Evolutionary conservation across 2,797 vertebrate genomes (phyloP), one percentile per base, ranked within the genome.

Genomic region (Trematomus bernacchii): DNA sequence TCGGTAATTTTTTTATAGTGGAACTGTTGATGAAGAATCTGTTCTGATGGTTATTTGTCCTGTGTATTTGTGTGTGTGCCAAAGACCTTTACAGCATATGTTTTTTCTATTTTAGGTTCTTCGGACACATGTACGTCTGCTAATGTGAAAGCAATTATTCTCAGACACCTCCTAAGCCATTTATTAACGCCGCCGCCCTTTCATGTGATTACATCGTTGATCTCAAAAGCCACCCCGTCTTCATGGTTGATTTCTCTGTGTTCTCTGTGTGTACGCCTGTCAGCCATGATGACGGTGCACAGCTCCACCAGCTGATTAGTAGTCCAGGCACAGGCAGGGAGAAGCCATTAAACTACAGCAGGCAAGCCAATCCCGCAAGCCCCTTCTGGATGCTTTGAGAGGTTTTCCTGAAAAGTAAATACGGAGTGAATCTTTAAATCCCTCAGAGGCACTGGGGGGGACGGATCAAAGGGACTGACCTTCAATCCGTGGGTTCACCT

Each of bases 251-350:
- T 2, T 46, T 40, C 71, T 83, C 30, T 66, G 21, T 82, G 58
- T 60, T 55, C 61, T 65, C 27, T 71, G 60, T 71, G 37, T 59
- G n/a, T 72, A 75, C 48, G 57, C 12, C 43, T 48, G 75, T 89
- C 86, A 52, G 88, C 91, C 91, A 91, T 88, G 85, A 87, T 94
- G 92, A 91, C 90, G 74, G 54, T 82, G 88, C 88, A 85, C 72
- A 86, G 86, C 75, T 72, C 63, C 63, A 47, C 60, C 66, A 57
- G 77, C 79, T 71, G 76, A 79, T 93, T 83, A 91, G 80, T 83
- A 94, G 91, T 93, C 91, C 18, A 73, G 76, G 50, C 92, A 91
- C 84, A 81, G 81, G 46, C 33, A 3, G 71, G 69, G 80, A 77
- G 87, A 70, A 66, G 84, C 75, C 37, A 18, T 44, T 30, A 64